Evolutionary conservation across 2,113 vertebrate species (phyloP).

Genomic region (Uria aalge): DNA sequence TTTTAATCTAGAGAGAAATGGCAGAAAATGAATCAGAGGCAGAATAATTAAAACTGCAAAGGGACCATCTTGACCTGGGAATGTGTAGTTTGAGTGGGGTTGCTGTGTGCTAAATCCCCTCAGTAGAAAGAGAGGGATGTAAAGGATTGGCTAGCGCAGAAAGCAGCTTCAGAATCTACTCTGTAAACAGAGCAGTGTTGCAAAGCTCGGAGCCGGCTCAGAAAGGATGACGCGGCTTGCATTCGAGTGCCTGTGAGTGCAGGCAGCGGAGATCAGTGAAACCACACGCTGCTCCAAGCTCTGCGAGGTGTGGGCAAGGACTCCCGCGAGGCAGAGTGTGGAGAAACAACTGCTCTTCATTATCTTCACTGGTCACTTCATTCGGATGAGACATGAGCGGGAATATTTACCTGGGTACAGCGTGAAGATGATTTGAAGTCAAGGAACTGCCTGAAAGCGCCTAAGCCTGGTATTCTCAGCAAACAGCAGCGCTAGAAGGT

Average conservation of each 20-base stretch:
- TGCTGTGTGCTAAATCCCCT: neutral
- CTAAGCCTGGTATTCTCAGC: neutral
- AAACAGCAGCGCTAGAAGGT: neutral
- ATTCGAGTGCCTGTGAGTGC: neutral
- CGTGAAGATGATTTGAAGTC: neutral
- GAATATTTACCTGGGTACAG: neutral
- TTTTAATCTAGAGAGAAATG: neutral
- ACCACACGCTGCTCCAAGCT: neutral
- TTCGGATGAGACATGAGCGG: neutral
- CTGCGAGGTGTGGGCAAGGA: neutral
- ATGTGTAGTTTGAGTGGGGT: neutral
- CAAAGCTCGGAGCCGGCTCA: neutral
- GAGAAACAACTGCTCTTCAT: neutral
- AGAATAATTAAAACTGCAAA: neutral
- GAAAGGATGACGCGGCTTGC: neutral
- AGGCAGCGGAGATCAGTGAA: neutral
- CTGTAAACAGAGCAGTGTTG: neutral
- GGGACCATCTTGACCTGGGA: neutral
- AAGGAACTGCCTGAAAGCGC: neutral
- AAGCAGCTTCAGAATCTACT: neutral
- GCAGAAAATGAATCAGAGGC: neutral
- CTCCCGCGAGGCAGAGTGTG: neutral
- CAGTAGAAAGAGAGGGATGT: neutral
- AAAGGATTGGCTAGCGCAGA: constrained; percentile 12
- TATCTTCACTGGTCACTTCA: rapidly evolving